Evolutionary conservation across 2,888 invertebrate species (phyloP).

Genomic region (Myathropa florea): DNA sequence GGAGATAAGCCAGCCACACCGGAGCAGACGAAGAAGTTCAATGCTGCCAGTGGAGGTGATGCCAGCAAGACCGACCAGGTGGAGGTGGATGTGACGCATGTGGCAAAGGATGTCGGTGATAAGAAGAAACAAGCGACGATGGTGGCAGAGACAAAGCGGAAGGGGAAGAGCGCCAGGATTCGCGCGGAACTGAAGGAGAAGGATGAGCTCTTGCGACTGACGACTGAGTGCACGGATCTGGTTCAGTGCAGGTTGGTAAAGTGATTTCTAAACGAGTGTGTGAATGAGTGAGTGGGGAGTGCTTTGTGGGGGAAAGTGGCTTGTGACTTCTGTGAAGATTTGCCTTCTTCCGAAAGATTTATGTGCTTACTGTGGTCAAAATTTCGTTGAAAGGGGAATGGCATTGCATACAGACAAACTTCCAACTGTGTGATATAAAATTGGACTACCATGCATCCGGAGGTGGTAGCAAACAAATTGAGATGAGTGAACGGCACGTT

Average conservation of each 20-base stretch:
- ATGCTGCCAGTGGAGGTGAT: conserved; percentile 32
- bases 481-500: no score
- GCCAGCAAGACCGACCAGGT: not conserved
- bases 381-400: no score
- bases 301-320: not conserved
- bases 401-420: no score
- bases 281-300: not conserved
- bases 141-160: not conserved
- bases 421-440: no score
- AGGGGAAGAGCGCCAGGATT: not conserved
- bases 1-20: conserved; percentile 72
- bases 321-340: no score
- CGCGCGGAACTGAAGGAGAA: conserved; percentile 55
- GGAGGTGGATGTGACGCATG: not conserved
- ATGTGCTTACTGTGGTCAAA: no score
- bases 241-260: conserved; percentile 79
- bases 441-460: no score
- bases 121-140: conserved; percentile 4
- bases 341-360: no score
- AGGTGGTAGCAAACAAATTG: no score
- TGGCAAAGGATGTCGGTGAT: not conserved
- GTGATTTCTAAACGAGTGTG: not conserved
- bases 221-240: conserved; percentile 76
- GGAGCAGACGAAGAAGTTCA: conserved; percentile 41
- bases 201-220: conserved; percentile 75